Evolutionary conservation across 2,888 invertebrate genomes (phyloP), one percentile per base, ranked within the genome.

Genomic region (Epinotia ramella): DNA sequence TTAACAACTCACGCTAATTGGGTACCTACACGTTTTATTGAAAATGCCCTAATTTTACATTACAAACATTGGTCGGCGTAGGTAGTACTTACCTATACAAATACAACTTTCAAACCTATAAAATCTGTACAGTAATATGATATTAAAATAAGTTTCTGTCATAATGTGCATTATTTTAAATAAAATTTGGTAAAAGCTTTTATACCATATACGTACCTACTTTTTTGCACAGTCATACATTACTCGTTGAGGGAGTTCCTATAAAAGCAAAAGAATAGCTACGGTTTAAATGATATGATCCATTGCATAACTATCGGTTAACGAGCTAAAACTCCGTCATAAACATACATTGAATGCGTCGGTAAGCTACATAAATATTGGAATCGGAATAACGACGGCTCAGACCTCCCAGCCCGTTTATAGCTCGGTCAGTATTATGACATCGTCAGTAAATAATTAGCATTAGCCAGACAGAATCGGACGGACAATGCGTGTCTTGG

Each of bases 321-420:
- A 81, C 79, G 80, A 80, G 75, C 77, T 76, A 79, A 81, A 81
- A 76, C 77, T 59, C 78, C 69, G 80, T 76, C 76, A 78, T 83
- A 84, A 83, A 84, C 81, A 81, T 78, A 82, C 80, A 81, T 81
- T 82, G 77, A 74, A 76, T 33, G 79, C 73, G 18, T 46, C 67
- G 71, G 67, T 76, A 62, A 65, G 56, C 75, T 71, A 76, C 67
- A 78, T 80, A 80, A 80, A 79, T 78, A 79, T 76, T 77, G 73
- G 79, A 79, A 82, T 82, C 79, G 80, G 79, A 79, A 83, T 83
- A 84, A 83, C 83, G 81, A 80, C 77, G 83, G 82, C 82, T 79
- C 79, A 81, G 85, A 87, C 87, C 87, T 81, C 85, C 85, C 85
- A 82, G 78, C 73, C 72, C 65, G 83, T 80, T 79, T 80, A 80